Conservation (phyloP, 2,113 vertebrate genomes). For the Tauraco erythrolophus region DNA sequence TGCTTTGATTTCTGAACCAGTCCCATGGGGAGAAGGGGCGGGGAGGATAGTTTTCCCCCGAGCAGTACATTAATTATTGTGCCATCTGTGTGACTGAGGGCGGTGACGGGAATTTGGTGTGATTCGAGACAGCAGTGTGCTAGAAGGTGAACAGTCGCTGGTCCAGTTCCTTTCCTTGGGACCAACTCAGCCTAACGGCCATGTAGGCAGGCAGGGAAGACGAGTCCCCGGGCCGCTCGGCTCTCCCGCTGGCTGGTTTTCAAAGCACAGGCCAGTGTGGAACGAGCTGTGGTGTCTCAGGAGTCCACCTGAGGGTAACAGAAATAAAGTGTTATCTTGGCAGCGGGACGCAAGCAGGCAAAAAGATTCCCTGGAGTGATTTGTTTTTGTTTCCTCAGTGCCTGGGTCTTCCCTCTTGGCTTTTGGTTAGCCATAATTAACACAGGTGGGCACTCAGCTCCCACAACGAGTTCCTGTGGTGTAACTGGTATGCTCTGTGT, state of each 20-base stretch:
- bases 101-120: background rate
- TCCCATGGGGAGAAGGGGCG: background rate
- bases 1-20: background rate
- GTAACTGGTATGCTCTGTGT: fast-evolving
- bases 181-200: fast-evolving
- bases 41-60: background rate
- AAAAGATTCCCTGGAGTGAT: background rate
- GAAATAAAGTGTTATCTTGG: background rate
- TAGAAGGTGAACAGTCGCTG: background rate
- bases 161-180: background rate
- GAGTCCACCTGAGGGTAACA: background rate
- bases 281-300: background rate
- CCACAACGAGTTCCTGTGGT: fast-evolving
- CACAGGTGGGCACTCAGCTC: fast-evolving
- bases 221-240: background rate
- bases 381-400: background rate
- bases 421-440: background rate
- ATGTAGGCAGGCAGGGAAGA: background rate
- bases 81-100: background rate
- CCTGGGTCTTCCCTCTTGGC: background rate
- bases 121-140: fast-evolving
- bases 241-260: background rate
- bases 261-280: background rate
- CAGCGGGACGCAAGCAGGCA: background rate
- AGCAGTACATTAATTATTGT: background rate